Evolutionary conservation across 2,797 vertebrate genomes (phyloP).

Genomic region (Lithobates pipiens): DNA sequence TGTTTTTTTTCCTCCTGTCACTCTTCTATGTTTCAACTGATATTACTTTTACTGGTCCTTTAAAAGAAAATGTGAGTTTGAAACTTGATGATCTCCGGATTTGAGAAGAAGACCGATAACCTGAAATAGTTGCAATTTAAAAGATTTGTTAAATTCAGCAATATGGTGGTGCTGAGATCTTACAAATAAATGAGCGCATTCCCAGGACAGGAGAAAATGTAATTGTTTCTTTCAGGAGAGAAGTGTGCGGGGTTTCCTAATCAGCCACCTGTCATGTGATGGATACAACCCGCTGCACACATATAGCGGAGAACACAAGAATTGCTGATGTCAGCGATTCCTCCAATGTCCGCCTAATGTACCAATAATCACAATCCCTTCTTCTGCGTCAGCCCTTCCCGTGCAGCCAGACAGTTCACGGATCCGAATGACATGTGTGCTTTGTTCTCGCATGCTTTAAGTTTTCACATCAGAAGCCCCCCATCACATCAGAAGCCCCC

Average conservation of each 20-base stretch:
- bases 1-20: too few species aligned
- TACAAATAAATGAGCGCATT: constrained; percentile 15
- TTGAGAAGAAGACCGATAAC: not conserved
- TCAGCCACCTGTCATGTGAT: constrained; percentile 35
- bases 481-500: too few species aligned
- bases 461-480: too few species aligned
- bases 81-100: not conserved
- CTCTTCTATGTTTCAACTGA: too few species aligned
- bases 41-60: too few species aligned
- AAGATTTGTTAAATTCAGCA: constrained; percentile 17
- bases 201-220: constrained; percentile 4
- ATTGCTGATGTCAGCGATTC: constrained; percentile 30
- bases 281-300: constrained; percentile 40
- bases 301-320: not conserved
- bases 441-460: not conserved
- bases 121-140: constrained; percentile 3
- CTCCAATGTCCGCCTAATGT: constrained; percentile 40
- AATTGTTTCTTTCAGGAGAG: constrained; percentile 40
- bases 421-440: not conserved
- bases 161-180: not conserved
- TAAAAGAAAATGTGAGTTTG: not conserved
- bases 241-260: not conserved
- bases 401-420: not conserved
- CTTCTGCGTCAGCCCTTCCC: not conserved
- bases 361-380: constrained; percentile 36